These are phyloP conservation scores for Aplodontia rufa DNA, from an alignment of 2,113 vertebrate genomes.

Conservation along the genomic window DNA sequence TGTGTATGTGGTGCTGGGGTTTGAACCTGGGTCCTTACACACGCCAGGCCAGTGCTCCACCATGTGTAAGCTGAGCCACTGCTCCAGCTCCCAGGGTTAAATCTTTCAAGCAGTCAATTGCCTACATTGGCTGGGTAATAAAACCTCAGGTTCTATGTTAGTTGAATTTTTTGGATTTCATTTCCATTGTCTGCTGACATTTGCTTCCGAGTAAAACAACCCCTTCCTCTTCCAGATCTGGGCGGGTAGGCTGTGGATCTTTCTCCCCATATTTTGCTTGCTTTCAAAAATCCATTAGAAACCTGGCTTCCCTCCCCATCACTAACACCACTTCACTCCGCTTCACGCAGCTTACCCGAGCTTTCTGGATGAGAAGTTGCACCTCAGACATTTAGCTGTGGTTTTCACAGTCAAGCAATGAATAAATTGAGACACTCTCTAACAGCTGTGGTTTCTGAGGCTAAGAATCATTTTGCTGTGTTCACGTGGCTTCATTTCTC, in stretches of 20 bases:
- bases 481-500: background rate
- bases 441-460: conserved; percentile 54
- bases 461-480: background rate
- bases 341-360: conserved; percentile 51
- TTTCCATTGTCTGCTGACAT: background rate
- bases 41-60: no score
- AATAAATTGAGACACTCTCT: conserved; percentile 49
- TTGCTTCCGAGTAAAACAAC: background rate
- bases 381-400: conserved; percentile 56
- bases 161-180: background rate
- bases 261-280: background rate
- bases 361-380: conserved; percentile 69
- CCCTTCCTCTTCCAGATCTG: background rate
- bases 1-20: no score
- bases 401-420: conserved; percentile 66
- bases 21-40: no score
- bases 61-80: no score
- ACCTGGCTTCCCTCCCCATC: background rate
- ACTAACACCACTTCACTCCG: background rate
- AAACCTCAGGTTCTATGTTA: background rate
- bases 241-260: background rate
- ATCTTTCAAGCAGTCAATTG: background rate
- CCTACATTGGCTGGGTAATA: background rate
- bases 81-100: no score
- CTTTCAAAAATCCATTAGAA: background rate